These are phyloP conservation scores for Druon quercuslanigerum DNA, from an alignment of 1,140 invertebrate species.

Conservation along the genomic window DNA sequence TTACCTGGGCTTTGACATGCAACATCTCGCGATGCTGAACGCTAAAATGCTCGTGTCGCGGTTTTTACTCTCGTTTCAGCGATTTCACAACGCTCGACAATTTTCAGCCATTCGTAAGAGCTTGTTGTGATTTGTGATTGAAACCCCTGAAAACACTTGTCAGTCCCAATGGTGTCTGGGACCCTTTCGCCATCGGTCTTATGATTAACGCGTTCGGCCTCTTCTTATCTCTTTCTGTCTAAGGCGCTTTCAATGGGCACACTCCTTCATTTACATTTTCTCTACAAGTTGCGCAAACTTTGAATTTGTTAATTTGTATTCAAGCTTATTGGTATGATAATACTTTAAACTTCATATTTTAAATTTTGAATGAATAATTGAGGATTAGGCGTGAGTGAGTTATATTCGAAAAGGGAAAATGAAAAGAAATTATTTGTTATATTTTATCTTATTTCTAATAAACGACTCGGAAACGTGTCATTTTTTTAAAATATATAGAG, in stretches of 20 bases:
- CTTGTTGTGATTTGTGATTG: slow-evolving; percentile 30
- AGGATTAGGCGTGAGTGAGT: neutral
- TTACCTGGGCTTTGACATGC: slow-evolving; percentile 23
- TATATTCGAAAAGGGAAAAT: slow-evolving; percentile 7
- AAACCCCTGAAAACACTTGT: slow-evolving; percentile 24
- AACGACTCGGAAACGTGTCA: too few species aligned
- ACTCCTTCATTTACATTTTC: slow-evolving; percentile 11
- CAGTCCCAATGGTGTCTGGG: slow-evolving; percentile 13
- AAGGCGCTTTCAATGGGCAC: neutral
- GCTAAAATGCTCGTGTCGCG: slow-evolving; percentile 15
- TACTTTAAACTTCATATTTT: neutral
- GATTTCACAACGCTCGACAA: slow-evolving; percentile 14
- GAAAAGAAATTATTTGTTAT: neutral
- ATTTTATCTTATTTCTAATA: too few species aligned
- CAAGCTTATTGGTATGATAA: neutral
- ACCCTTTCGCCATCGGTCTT: slow-evolving; percentile 2
- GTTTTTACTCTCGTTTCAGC: slow-evolving; percentile 9
- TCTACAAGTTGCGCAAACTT: neutral
- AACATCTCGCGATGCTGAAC: neutral
- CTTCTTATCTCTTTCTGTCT: neutral
- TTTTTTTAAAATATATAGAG: too few species aligned
- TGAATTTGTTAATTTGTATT: slow-evolving; percentile 38
- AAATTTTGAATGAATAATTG: neutral
- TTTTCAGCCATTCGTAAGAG: slow-evolving; percentile 6
- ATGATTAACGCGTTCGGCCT: slow-evolving; percentile 3